Conservation (phyloP, 2,888 invertebrate genomes). For the Melikaiella ostensackeni region DNA sequence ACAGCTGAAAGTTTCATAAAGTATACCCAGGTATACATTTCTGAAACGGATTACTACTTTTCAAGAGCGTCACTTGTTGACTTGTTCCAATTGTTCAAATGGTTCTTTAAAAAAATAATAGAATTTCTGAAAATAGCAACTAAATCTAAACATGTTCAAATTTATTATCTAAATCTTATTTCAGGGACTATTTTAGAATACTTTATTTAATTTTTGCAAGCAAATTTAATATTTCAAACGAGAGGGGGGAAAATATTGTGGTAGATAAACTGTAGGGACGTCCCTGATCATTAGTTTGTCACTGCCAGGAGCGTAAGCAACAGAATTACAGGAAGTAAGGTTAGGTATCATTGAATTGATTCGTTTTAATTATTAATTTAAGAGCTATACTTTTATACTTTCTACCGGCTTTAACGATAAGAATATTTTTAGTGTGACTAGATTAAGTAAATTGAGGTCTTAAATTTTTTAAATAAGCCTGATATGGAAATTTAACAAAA, state of each 20-base stretch:
- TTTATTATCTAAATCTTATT: background rate
- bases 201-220: background rate
- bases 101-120: no score
- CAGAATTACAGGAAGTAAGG: background rate
- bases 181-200: background rate
- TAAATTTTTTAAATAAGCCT: background rate
- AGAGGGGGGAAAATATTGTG: background rate
- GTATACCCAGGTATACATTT: no score
- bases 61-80: no score
- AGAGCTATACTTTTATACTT: background rate
- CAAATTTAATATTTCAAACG: background rate
- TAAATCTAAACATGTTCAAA: no score
- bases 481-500: background rate
- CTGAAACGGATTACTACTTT: no score
- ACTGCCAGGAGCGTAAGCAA: background rate
- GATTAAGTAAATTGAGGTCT: background rate
- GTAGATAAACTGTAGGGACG: background rate
- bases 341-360: background rate
- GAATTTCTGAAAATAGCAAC: no score
- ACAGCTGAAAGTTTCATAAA: no score
- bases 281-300: background rate
- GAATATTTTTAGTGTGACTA: background rate
- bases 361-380: background rate
- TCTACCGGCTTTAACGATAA: background rate
- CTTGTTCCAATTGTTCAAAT: no score